Evolutionary conservation across 2,888 invertebrate species (phyloP).

Genomic region (Beris chalybata): DNA sequence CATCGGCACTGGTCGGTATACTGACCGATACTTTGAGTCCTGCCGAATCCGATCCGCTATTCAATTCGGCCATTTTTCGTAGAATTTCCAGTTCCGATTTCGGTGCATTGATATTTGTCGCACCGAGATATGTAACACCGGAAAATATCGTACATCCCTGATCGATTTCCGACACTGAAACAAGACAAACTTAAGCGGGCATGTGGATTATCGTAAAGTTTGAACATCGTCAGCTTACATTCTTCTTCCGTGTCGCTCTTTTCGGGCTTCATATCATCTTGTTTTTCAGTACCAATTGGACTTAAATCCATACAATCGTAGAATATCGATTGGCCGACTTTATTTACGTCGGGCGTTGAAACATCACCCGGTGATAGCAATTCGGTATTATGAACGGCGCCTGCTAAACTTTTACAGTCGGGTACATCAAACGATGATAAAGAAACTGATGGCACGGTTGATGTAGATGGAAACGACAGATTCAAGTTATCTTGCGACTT

Average conservation of each 20-base stretch:
- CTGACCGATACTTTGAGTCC: constrained; percentile 90
- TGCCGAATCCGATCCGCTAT: constrained; percentile 65
- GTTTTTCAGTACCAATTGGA: constrained; percentile 63
- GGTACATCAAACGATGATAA: constrained; percentile 28
- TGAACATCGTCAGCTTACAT: constrained; percentile 56
- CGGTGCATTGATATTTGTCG: constrained; percentile 87
- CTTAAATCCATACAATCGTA: constrained; percentile 56
- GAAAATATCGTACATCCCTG: constrained; percentile 91
- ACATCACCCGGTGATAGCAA: constrained; percentile 42
- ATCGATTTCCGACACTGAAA: constrained; percentile 74
- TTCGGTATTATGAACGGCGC: constrained; percentile 26
- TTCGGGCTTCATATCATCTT: constrained; percentile 77
- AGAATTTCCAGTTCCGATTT: constrained; percentile 92
- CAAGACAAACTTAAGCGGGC: not conserved
- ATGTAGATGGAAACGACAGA: constrained; percentile 32
- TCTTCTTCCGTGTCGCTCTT: constrained; percentile 72
- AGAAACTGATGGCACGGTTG: constrained; percentile 16
- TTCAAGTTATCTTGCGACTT: constrained; percentile 31
- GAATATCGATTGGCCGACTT: constrained; percentile 56
- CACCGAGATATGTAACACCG: constrained; percentile 90
- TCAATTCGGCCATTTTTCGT: constrained; percentile 88
- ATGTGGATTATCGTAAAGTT: not conserved
- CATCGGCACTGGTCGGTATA: constrained; percentile 90
- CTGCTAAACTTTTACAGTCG: constrained; percentile 41
- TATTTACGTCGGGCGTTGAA: constrained; percentile 49